A percentile compares a stretch with the other conserved stretches of the same genome.
These are phyloP conservation scores for Melanostoma scalare DNA, from an alignment of 2,888 invertebrate genomes.

Conservation along the genomic window DNA sequence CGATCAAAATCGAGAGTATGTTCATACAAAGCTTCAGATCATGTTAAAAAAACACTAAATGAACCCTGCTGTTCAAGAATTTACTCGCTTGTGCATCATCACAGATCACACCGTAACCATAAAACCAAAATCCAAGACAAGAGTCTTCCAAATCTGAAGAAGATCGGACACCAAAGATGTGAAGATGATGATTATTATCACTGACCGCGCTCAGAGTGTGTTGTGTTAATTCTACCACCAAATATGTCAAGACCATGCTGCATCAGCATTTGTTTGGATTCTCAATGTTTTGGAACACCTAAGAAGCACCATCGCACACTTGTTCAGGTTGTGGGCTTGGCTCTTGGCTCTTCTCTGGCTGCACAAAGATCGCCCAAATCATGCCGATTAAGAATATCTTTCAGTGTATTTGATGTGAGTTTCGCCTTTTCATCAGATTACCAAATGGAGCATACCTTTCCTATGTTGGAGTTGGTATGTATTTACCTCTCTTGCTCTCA, in stretches of 20 bases:
- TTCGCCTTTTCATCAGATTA: constrained; percentile 28
- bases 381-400: constrained; percentile 46
- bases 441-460: constrained; percentile 9
- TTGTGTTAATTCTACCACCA: constrained; percentile 70
- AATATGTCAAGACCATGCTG: constrained; percentile 67
- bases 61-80: too few relatives aligned
- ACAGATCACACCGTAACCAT: too few relatives aligned
- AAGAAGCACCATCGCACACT: constrained; percentile 61
- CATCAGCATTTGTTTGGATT: constrained; percentile 70
- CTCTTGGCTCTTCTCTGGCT: constrained; percentile 11
- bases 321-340: constrained; percentile 47
- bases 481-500: constrained; percentile 27
- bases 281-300: constrained; percentile 70
- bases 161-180: constrained; percentile 53
- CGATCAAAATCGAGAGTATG: too few relatives aligned
- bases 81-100: too few relatives aligned
- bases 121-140: constrained; percentile 16
- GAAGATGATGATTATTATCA: constrained; percentile 60
- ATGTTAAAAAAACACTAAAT: too few relatives aligned
- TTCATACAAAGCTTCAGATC: too few relatives aligned
- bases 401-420: constrained; percentile 24
- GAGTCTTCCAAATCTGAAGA: constrained; percentile 44
- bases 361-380: constrained; percentile 26
- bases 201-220: constrained; percentile 23
- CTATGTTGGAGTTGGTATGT: too few relatives aligned